Conservation (phyloP, 2,797 vertebrate genomes). For the Urosaurus nigricauda region DNA sequence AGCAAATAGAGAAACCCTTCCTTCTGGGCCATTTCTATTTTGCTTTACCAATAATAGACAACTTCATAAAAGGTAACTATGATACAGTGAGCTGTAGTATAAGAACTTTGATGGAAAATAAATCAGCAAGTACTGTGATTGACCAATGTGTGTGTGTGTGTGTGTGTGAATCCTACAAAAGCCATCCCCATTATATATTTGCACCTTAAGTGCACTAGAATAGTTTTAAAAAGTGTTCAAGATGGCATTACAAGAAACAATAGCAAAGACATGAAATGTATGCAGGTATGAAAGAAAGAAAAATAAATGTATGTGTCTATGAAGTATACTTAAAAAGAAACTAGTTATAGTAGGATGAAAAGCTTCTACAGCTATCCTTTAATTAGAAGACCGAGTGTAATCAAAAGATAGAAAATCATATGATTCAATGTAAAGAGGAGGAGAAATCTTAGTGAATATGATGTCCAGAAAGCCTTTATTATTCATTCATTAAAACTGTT, state of each 20-base stretch:
- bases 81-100: neutral
- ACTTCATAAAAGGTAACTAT: neutral
- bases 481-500: slow-evolving; percentile 22
- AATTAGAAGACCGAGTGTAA: slow-evolving; percentile 1
- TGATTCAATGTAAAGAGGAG: neutral
- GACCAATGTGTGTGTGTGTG: neutral
- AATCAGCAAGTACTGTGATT: neutral
- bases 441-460: rapidly evolving
- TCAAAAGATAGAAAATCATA: neutral
- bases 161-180: slow-evolving; percentile 8
- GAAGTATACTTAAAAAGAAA: slow-evolving; percentile 40
- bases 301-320: neutral
- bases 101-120: slow-evolving; percentile 1
- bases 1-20: neutral
- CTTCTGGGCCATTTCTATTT: neutral
- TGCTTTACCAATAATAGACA: neutral
- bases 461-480: slow-evolving; percentile 22
- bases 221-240: neutral
- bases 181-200: neutral
- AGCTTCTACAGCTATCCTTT: slow-evolving; percentile 14
- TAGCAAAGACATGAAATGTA: neutral
- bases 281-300: neutral
- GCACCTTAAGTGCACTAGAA: neutral
- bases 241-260: slow-evolving; percentile 13
- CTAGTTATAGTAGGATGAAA: slow-evolving; percentile 14